phyloP scores from a whole-genome alignment of 2,888 invertebrate species.

The Helobdella robusta region DNA sequence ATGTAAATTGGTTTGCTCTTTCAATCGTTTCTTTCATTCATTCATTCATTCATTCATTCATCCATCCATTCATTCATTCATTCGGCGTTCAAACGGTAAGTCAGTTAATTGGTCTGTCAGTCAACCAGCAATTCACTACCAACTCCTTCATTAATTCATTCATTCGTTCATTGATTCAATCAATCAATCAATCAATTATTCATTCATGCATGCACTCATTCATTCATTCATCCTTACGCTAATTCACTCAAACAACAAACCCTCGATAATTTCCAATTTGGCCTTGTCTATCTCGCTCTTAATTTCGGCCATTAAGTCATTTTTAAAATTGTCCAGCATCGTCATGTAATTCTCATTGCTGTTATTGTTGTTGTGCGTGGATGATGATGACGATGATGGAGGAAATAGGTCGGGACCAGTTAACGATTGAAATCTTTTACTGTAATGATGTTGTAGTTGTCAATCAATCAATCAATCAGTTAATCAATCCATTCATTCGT shows the following conservation, averaged over 20 bases:
- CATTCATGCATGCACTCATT: too few relatives aligned
- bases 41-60: slow-evolving; percentile 4
- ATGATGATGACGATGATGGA: not conserved
- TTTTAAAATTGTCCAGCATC: slow-evolving; percentile 8
- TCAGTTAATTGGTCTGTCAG: too few relatives aligned
- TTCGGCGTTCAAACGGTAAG: too few relatives aligned
- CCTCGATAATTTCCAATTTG: slow-evolving; percentile 19
- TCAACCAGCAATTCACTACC: too few relatives aligned
- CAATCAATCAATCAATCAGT: not conserved
- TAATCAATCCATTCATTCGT: not conserved
- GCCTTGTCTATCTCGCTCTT: slow-evolving; percentile 22
- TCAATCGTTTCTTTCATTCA: slow-evolving; percentile 9
- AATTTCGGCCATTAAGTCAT: slow-evolving; percentile 6
- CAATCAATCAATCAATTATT: too few relatives aligned
- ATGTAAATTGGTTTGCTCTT: slow-evolving; percentile 16
- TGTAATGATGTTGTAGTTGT: not conserved
- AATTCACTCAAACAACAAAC: slow-evolving; percentile 1
- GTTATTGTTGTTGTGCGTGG: not conserved
- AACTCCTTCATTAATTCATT: too few relatives aligned
- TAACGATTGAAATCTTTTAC: slow-evolving; percentile 21
- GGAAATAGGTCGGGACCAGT: slow-evolving; percentile 15
- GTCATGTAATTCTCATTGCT: not conserved
- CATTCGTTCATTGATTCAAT: too few relatives aligned
- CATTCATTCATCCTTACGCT: too few relatives aligned
- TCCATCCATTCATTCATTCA: too few relatives aligned